Conservation (phyloP, 2,888 invertebrate genomes). For the Drosophila gaucha region DNA sequence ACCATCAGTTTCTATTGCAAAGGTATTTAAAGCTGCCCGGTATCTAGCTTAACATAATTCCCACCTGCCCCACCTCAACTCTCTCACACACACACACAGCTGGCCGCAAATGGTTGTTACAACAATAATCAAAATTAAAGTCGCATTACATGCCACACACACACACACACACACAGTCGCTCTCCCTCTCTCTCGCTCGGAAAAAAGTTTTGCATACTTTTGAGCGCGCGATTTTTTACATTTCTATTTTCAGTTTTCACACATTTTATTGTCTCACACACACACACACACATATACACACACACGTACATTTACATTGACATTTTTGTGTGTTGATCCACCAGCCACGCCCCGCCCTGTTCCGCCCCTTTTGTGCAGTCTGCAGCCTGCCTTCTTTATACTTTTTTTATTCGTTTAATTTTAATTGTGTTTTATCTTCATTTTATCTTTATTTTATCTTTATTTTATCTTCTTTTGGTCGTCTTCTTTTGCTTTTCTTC, state of each 20-base stretch:
- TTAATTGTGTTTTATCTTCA: conserved; percentile 65
- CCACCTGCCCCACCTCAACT: not conserved
- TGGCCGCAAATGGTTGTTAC: conserved; percentile 42
- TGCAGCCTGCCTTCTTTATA: conserved; percentile 50
- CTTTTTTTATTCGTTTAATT: no score
- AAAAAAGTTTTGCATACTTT: conserved; percentile 56
- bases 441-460: not conserved
- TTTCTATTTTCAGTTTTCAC: conserved; percentile 23
- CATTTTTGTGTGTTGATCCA: conserved; percentile 35
- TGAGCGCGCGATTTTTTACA: conserved; percentile 51
- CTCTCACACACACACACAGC: conserved; percentile 26
- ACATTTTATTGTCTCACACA: conserved; percentile 39
- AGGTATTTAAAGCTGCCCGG: conserved; percentile 81
- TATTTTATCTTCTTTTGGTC: conserved; percentile 12
- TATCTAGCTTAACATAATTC: conserved; percentile 7
- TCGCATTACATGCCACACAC: conserved; percentile 44
- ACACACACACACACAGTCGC: conserved; percentile 8
- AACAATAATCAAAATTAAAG: conserved; percentile 57
- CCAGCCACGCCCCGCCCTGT: not conserved
- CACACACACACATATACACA: conserved; percentile 47
- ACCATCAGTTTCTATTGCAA: conserved; percentile 81
- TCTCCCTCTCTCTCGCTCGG: not conserved
- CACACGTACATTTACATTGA: conserved; percentile 41
- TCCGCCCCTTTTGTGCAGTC: conserved; percentile 40
- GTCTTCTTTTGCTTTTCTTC: conserved; percentile 9